Conservation (phyloP, 2,797 vertebrate genomes). For the Orestias chungarensis region DNA sequence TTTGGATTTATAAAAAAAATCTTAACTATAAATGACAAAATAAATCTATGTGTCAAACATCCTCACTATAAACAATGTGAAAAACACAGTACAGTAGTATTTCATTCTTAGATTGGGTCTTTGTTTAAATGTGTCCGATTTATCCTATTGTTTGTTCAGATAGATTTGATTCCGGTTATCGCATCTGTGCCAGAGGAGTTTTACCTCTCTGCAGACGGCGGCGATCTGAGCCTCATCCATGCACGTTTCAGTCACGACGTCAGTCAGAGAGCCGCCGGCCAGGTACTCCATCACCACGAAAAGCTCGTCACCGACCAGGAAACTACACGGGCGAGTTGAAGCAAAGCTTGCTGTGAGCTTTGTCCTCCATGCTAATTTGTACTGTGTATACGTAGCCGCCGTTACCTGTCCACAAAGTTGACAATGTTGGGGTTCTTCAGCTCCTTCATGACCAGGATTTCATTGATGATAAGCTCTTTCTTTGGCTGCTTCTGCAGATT, state of each 20-base stretch:
- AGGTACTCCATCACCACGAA: conserved; percentile 99
- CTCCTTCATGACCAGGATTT: conserved; percentile 99
- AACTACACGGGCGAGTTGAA: conserved; percentile 60
- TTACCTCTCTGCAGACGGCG: conserved; percentile 96
- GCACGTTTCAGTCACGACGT: conserved; percentile 98
- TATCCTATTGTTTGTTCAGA: not conserved
- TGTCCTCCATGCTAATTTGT: not conserved
- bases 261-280: conserved; percentile 96
- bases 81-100: not conserved
- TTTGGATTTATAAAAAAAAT: not conserved
- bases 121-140: not conserved
- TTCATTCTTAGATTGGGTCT: not conserved
- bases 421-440: conserved; percentile 98
- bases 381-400: not conserved
- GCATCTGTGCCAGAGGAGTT: not conserved
- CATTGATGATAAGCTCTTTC: conserved; percentile 98
- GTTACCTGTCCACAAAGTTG: conserved; percentile 96
- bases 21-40: not conserved
- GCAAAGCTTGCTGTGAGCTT: not conserved
- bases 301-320: conserved; percentile 94
- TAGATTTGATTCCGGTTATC: not conserved
- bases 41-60: not conserved
- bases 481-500: conserved; percentile 99
- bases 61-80: not conserved
- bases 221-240: conserved; percentile 99